Percentiles rank a stretch among this genome's conserved stretches.
phyloP scores from a whole-genome alignment of 2,888 invertebrate genomes.

The Ischnus inquisitorius region DNA sequence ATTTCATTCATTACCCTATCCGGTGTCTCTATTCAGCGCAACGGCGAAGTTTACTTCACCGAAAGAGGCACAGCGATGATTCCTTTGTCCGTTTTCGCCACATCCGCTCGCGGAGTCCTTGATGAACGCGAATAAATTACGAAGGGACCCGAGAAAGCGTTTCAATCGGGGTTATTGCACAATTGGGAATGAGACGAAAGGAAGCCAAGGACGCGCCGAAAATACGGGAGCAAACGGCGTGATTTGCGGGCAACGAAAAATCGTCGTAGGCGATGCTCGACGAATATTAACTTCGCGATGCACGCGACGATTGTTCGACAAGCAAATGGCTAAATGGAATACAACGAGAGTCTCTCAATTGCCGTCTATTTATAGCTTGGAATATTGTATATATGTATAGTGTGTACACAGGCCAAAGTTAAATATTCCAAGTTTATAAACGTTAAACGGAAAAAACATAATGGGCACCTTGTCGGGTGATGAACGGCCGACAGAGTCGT shows the following conservation, averaged over 20 bases:
- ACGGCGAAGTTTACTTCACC: background rate
- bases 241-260: too few relatives aligned
- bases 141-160: slow-evolving; percentile 12
- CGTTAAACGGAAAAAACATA: background rate
- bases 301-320: slow-evolving; percentile 14
- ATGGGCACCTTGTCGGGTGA: background rate
- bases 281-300: slow-evolving; percentile 22
- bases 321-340: background rate
- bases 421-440: background rate
- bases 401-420: too few relatives aligned
- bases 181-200: slow-evolving; percentile 78
- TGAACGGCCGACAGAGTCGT: background rate
- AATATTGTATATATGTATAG: too few relatives aligned
- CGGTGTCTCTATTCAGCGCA: background rate
- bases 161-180: slow-evolving; percentile 73
- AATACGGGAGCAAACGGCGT: slow-evolving; percentile 62
- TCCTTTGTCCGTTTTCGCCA: background rate
- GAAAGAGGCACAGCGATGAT: background rate
- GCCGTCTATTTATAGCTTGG: background rate
- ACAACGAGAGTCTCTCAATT: background rate
- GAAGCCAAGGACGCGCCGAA: slow-evolving; percentile 76
- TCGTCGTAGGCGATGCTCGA: background rate
- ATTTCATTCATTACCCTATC: slow-evolving; percentile 32
- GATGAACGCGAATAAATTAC: background rate
- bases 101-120: background rate